A percentile compares a stretch with the other conserved stretches of the same genome.
phyloP scores from a whole-genome alignment of 1,140 invertebrate species.

The Dysdera silvatica region DNA sequence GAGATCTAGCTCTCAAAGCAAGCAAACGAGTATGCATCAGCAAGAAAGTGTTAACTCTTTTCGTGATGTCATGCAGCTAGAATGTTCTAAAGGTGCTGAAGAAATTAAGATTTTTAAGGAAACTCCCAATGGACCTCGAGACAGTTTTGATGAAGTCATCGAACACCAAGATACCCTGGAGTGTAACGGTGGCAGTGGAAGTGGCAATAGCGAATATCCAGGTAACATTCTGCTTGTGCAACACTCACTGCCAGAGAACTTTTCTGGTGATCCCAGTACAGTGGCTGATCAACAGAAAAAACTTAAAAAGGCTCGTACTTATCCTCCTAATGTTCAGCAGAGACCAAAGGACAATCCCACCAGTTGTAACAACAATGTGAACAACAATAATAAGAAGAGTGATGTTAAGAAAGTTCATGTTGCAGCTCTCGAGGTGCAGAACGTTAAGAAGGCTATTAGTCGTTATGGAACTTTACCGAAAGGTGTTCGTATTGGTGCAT shows the following conservation, averaged over 20 bases:
- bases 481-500: slow-evolving; percentile 87
- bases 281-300: slow-evolving; percentile 20
- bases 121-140: slow-evolving; percentile 36
- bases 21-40: slow-evolving; percentile 86
- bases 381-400: slow-evolving; percentile 10
- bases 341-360: slow-evolving; percentile 34
- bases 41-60: too few species aligned
- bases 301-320: slow-evolving; percentile 53
- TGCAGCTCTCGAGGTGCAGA: slow-evolving; percentile 88
- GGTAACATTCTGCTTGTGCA: slow-evolving; percentile 55
- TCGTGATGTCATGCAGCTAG: slow-evolving; percentile 37
- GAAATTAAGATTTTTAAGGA: slow-evolving; percentile 33
- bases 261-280: slow-evolving; percentile 21
- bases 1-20: slow-evolving; percentile 46
- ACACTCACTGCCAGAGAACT: slow-evolving; percentile 16
- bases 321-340: slow-evolving; percentile 41
- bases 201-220: slow-evolving; percentile 53
- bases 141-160: slow-evolving; percentile 41
- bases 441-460: slow-evolving; percentile 90
- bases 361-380: slow-evolving; percentile 43
- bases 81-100: slow-evolving; percentile 34
- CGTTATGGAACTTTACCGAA: slow-evolving; percentile 95
- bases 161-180: slow-evolving; percentile 35
- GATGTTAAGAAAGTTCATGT: slow-evolving; percentile 54
- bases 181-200: slow-evolving; percentile 48